Percentiles rank a stretch among this genome's conserved stretches.
These are phyloP conservation scores for Craterocephalus amniculus DNA, from an alignment of 2,797 vertebrate species.

Conservation along the genomic window DNA sequence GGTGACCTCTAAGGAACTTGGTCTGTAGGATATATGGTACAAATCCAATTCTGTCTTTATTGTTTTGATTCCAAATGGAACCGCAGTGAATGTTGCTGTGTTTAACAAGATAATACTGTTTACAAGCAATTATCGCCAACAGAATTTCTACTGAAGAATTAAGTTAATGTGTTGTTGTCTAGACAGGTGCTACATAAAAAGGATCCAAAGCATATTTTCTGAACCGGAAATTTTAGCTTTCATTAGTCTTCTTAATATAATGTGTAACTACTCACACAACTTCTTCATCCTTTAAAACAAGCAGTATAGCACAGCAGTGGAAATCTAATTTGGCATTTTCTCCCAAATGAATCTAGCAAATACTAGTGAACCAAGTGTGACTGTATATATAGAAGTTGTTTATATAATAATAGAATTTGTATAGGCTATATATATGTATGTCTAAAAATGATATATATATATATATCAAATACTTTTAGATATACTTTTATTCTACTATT, in stretches of 20 bases:
- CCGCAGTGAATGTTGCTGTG: neutral
- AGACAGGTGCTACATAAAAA: conserved; percentile 3
- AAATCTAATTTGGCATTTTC: conserved; percentile 44
- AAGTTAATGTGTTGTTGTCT: neutral
- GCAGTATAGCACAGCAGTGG: conserved; percentile 22
- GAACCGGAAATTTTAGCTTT: conserved; percentile 17
- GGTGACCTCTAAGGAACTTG: conserved; percentile 9
- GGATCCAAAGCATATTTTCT: conserved; percentile 10
- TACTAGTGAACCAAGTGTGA: conserved; percentile 24
- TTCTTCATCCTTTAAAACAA: conserved; percentile 25
- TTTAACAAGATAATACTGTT: conserved; percentile 1
- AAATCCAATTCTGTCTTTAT: conserved; percentile 25
- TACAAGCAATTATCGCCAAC: neutral
- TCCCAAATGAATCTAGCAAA: conserved; percentile 38
- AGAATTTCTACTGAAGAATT: neutral
- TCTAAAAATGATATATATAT: no score
- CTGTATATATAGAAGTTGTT: no score
- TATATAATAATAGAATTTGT: no score
- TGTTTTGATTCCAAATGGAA: conserved; percentile 14
- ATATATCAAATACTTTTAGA: no score
- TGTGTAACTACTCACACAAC: conserved; percentile 20
- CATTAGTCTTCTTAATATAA: conserved; percentile 10
- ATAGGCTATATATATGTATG: no score
- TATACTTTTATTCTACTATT: no score
- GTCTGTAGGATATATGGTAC: conserved; percentile 21